Conservation (phyloP, 2,888 invertebrate genomes). For the Dendrolimus pini region DNA sequence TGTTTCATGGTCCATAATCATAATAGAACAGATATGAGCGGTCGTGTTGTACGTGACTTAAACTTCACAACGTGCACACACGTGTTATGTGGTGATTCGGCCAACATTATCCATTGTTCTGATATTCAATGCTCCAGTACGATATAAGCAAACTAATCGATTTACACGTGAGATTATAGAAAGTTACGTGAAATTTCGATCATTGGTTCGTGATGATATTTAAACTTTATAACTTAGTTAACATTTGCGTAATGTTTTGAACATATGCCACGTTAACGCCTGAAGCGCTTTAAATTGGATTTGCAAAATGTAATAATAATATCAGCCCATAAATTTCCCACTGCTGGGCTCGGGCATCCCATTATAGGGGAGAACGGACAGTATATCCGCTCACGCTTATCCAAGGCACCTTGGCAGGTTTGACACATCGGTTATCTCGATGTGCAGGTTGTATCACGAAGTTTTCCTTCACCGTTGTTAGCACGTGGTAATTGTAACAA, state of each 20-base stretch:
- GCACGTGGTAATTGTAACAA: too few relatives aligned
- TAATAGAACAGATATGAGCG: slow-evolving; percentile 4
- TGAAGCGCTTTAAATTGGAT: too few relatives aligned
- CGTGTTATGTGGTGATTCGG: slow-evolving; percentile 4
- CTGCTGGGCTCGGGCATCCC: too few relatives aligned
- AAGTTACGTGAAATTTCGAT: neutral
- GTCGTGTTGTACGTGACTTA: slow-evolving; percentile 13
- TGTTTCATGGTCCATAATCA: neutral
- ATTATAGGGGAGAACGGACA: too few relatives aligned
- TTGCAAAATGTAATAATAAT: too few relatives aligned
- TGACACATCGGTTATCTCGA: too few relatives aligned
- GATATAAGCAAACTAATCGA: neutral
- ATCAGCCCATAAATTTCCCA: too few relatives aligned
- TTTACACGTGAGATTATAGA: neutral
- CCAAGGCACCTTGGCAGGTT: too few relatives aligned
- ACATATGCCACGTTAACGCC: too few relatives aligned
- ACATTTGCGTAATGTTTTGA: neutral
- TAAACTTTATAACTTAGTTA: neutral
- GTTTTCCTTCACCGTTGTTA: too few relatives aligned
- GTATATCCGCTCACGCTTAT: too few relatives aligned
- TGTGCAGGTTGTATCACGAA: too few relatives aligned
- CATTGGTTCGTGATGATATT: neutral
- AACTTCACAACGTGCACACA: slow-evolving; percentile 2
- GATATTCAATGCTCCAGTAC: neutral
- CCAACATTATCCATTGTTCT: slow-evolving; percentile 1